A percentile compares a stretch with the other conserved stretches of the same genome.
These are phyloP conservation scores for Cerastis leucographa DNA, from an alignment of 2,888 invertebrate genomes.

Conservation along the genomic window DNA sequence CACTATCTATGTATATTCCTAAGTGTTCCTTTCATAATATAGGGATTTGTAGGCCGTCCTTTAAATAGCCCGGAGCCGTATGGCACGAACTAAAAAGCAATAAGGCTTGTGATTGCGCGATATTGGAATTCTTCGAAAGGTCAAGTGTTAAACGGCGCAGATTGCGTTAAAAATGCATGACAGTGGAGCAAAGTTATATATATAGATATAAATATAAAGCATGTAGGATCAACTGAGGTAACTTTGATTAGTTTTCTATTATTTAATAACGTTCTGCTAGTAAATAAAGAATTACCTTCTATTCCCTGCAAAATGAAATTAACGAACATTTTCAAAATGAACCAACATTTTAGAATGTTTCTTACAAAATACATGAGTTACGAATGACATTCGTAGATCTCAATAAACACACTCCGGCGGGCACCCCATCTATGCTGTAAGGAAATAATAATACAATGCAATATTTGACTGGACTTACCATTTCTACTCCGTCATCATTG, in stretches of 20 bases:
- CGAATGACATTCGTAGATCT: too few relatives aligned
- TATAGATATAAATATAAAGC: too few relatives aligned
- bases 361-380: too few relatives aligned
- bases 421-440: too few relatives aligned
- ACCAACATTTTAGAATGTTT: not conserved
- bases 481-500: not conserved
- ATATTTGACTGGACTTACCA: not conserved
- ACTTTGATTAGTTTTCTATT: not conserved
- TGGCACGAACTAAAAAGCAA: not conserved
- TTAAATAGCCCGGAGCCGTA: not conserved
- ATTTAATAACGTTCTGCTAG: not conserved
- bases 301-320: not conserved
- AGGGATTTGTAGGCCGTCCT: not conserved
- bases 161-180: constrained; percentile 6
- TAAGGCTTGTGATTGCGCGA: not conserved
- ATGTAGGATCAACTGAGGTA: not conserved
- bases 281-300: not conserved
- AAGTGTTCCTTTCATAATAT: not conserved
- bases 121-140: constrained; percentile 6
- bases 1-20: not conserved
- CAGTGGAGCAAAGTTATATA: too few relatives aligned
- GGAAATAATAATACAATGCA: too few relatives aligned
- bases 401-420: too few relatives aligned
- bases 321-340: not conserved
- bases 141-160: not conserved